Percentiles rank a stretch among this genome's conserved stretches.
Evolutionary conservation across 2,888 invertebrate species (phyloP).

Genomic region (Agrilus mali): DNA sequence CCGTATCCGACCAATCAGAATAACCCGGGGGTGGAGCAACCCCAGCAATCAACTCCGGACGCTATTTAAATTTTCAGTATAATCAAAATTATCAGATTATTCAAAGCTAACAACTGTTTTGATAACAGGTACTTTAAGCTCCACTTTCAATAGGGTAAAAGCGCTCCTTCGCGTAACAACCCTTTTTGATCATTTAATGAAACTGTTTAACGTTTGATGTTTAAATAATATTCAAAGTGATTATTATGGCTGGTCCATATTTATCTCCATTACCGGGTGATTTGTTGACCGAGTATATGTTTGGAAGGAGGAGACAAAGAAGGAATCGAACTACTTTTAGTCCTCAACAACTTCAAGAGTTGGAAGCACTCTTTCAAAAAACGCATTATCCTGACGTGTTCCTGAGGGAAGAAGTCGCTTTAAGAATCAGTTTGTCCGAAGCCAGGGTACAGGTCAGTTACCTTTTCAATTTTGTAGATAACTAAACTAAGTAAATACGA

Average conservation of each 20-base stretch:
- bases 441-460: constrained; percentile 74
- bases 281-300: constrained; percentile 86
- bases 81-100: constrained; percentile 2
- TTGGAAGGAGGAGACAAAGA: constrained; percentile 75
- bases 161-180: too few relatives aligned
- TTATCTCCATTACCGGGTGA: constrained; percentile 76
- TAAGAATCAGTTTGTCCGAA: constrained; percentile 82
- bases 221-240: too few relatives aligned
- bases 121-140: too few relatives aligned
- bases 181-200: too few relatives aligned
- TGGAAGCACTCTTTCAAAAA: constrained; percentile 86
- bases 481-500: too few relatives aligned
- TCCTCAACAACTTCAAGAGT: constrained; percentile 81
- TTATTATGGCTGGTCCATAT: constrained; percentile 80
- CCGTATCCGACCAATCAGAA: constrained; percentile 24
- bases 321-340: constrained; percentile 89
- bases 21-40: constrained; percentile 29
- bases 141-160: too few relatives aligned
- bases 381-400: constrained; percentile 90
- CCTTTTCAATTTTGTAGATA: too few relatives aligned
- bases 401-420: constrained; percentile 79
- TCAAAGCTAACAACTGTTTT: too few relatives aligned
- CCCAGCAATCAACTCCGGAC: constrained; percentile 18
- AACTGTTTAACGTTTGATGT: too few relatives aligned
- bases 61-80: constrained; percentile 18